phyloP scores from a whole-genome alignment of 2,113 vertebrate species.

The Takifugu flavidus region DNA sequence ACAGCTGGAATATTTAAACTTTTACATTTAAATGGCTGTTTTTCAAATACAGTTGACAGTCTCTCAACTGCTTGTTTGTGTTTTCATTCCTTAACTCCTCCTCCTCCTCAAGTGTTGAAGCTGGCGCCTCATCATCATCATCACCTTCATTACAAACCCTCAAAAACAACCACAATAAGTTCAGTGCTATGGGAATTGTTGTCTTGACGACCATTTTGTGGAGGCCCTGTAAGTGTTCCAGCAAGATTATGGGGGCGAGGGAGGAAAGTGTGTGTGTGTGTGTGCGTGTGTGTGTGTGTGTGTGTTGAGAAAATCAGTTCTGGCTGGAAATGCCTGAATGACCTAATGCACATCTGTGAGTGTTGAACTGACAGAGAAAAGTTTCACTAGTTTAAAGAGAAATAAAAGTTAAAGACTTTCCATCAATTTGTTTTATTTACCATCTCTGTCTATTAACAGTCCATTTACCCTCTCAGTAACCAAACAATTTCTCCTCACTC shows the following conservation, averaged over 20 bases:
- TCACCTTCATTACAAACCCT: not conserved
- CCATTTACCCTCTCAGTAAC: no score
- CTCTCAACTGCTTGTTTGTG: not conserved
- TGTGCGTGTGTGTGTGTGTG: conserved; percentile 23
- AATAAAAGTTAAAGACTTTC: not conserved
- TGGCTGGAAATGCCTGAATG: conserved; percentile 54
- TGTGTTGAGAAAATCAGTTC: conserved; percentile 36
- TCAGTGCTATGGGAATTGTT: conserved; percentile 46
- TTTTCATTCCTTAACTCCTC: not conserved
- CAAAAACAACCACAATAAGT: conserved; percentile 28
- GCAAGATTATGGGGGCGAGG: conserved; percentile 22
- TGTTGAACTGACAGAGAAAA: conserved; percentile 37
- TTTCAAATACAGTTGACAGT: no score
- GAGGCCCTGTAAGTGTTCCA: conserved; percentile 52
- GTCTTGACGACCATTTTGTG: conserved; percentile 45
- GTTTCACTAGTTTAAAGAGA: conserved; percentile 10
- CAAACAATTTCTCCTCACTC: no score
- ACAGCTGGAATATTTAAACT: not conserved
- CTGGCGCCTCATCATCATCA: conserved; percentile 7
- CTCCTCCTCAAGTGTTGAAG: conserved; percentile 23
- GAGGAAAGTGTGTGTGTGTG: conserved; percentile 14
- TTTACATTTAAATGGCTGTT: not conserved
- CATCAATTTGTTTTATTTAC: no score
- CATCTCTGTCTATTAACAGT: no score
- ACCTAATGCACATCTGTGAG: conserved; percentile 66